Conservation (phyloP, 2,888 invertebrate genomes). For the Cryptus armator region DNA sequence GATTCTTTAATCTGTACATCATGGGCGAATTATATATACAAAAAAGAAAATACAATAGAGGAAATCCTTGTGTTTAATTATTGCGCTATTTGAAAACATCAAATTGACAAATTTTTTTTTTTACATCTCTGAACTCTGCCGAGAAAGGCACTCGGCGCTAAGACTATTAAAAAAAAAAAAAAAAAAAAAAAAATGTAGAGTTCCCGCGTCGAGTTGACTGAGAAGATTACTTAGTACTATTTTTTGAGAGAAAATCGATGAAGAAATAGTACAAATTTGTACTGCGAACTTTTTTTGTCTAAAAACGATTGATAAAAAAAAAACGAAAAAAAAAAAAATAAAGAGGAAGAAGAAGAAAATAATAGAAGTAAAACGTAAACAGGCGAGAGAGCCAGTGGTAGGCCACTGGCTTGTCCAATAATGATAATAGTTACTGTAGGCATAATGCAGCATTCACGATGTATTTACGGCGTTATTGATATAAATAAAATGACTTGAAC, state of each 20-base stretch:
- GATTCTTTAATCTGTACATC: constrained; percentile 66
- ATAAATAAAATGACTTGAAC: constrained; percentile 69
- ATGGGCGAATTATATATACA: constrained; percentile 60
- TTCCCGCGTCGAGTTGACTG: constrained; percentile 26
- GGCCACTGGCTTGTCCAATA: constrained; percentile 63
- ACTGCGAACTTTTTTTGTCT: constrained; percentile 54
- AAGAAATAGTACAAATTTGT: constrained; percentile 61
- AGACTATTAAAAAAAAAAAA: constrained; percentile 1
- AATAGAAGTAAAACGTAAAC: constrained; percentile 40
- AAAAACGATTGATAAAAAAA: constrained; percentile 27
- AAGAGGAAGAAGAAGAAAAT: constrained; percentile 9
- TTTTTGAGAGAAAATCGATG: constrained; percentile 46
- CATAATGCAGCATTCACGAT: constrained; percentile 71
- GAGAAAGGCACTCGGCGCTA: background rate
- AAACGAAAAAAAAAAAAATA: background rate
- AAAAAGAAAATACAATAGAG: constrained; percentile 37
- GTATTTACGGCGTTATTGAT: constrained; percentile 71
- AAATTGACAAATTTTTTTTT: constrained; percentile 25
- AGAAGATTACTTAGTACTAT: constrained; percentile 2
- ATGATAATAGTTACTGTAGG: constrained; percentile 68
- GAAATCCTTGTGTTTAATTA: constrained; percentile 31
- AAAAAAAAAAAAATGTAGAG: constrained; percentile 1
- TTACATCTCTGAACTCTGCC: background rate
- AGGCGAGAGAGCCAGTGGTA: constrained; percentile 59
- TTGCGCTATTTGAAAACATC: constrained; percentile 23